Percentiles rank a stretch among this genome's conserved stretches.
phyloP scores from a whole-genome alignment of 2,888 invertebrate genomes.

The Lypha dubia region DNA sequence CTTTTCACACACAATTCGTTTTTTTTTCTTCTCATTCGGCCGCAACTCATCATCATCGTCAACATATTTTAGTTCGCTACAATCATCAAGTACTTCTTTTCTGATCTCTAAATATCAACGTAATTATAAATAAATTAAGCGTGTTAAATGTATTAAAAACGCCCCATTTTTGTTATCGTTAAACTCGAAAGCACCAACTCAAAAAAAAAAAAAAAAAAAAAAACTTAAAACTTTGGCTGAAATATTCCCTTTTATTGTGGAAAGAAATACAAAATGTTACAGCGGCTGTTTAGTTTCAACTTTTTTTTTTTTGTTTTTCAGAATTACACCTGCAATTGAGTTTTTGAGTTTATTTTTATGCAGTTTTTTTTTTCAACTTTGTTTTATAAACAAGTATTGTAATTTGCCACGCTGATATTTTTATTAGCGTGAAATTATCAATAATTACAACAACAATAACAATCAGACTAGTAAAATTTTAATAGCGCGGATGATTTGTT shows the following conservation, averaged over 20 bases:
- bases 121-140: slow-evolving; percentile 73
- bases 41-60: slow-evolving; percentile 35
- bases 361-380: background rate
- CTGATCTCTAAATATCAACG: slow-evolving; percentile 63
- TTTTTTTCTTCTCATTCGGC: background rate
- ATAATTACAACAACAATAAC: slow-evolving; percentile 48
- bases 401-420: slow-evolving; percentile 58
- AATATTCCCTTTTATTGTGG: slow-evolving; percentile 18
- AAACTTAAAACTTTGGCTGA: too few relatives aligned
- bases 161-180: slow-evolving; percentile 55
- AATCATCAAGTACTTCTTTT: slow-evolving; percentile 36
- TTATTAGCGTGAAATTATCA: slow-evolving; percentile 68
- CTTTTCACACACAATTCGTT: slow-evolving; percentile 52
- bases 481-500: background rate
- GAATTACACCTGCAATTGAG: slow-evolving; percentile 69
- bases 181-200: slow-evolving; percentile 29
- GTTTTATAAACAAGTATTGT: slow-evolving; percentile 49
- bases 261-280: background rate
- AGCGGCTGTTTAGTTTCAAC: slow-evolving; percentile 37
- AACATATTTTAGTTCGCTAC: slow-evolving; percentile 1
- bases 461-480: background rate
- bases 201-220: too few relatives aligned
- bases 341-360: slow-evolving; percentile 32
- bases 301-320: slow-evolving; percentile 15
- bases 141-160: slow-evolving; percentile 70